Evolutionary conservation across 2,113 vertebrate species (phyloP).

Genomic region (Anolis carolinensis): DNA sequence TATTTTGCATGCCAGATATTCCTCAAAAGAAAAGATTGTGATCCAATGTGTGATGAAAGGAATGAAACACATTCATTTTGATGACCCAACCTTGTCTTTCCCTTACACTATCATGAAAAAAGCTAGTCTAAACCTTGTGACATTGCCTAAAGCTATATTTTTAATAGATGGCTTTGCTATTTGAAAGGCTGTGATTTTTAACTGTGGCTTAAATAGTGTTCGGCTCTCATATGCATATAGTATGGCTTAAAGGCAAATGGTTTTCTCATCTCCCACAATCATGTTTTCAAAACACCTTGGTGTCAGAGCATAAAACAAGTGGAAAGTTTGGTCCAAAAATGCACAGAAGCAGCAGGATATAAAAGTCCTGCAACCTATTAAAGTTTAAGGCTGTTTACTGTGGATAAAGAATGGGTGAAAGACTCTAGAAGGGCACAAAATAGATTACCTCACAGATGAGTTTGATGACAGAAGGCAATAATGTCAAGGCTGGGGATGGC

Average conservation of each 20-base stretch:
- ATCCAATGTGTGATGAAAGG: slow-evolving; percentile 56
- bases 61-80: slow-evolving; percentile 51
- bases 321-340: slow-evolving; percentile 47
- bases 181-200: slow-evolving; percentile 70
- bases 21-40: slow-evolving; percentile 44
- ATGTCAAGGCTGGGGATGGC: slow-evolving; percentile 12
- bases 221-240: slow-evolving; percentile 68
- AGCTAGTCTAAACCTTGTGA: slow-evolving; percentile 64
- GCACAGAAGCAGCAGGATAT: slow-evolving; percentile 45
- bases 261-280: slow-evolving; percentile 48
- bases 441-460: slow-evolving; percentile 40
- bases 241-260: slow-evolving; percentile 41
- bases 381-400: slow-evolving; percentile 54
- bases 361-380: slow-evolving; percentile 50
- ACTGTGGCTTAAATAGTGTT: slow-evolving; percentile 72
- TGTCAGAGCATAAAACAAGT: slow-evolving; percentile 47
- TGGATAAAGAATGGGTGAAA: slow-evolving; percentile 37
- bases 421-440: slow-evolving; percentile 45
- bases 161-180: slow-evolving; percentile 72
- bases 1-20: slow-evolving; percentile 39
- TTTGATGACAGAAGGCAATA: slow-evolving; percentile 45
- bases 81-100: slow-evolving; percentile 57
- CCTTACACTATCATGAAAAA: slow-evolving; percentile 50
- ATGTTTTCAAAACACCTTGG: slow-evolving; percentile 44
- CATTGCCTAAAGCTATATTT: slow-evolving; percentile 65